Percentiles rank a stretch among this genome's conserved stretches.
Evolutionary conservation across 2,113 vertebrate species (phyloP).

Genomic region (Lepus americanus): DNA sequence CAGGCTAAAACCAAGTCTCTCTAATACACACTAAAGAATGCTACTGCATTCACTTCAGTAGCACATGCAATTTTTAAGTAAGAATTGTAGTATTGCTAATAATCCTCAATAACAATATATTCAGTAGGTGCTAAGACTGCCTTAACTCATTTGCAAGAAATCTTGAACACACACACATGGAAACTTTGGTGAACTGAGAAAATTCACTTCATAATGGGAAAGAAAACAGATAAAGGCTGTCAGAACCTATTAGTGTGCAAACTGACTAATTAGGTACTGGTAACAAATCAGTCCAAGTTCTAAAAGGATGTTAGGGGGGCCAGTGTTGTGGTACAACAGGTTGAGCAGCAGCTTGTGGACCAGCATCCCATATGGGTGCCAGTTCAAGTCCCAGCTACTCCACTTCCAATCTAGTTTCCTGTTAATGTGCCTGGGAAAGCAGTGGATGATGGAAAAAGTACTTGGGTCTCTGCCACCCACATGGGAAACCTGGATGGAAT

Average conservation of each 20-base stretch:
- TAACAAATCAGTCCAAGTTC: constrained; percentile 38
- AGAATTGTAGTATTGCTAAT: neutral
- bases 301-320: neutral
- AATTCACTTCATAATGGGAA: neutral
- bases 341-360: too few relatives aligned
- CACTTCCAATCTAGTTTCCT: too few relatives aligned
- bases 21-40: neutral
- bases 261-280: neutral
- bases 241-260: neutral
- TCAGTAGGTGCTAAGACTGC: neutral
- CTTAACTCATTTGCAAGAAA: neutral
- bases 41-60: neutral
- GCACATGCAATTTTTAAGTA: neutral
- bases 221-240: constrained; percentile 20
- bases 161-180: neutral
- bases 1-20: constrained; percentile 4
- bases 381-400: too few relatives aligned
- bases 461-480: too few relatives aligned
- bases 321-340: too few relatives aligned
- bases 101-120: neutral
- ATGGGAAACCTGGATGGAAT: too few relatives aligned
- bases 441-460: too few relatives aligned
- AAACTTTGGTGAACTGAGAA: neutral
- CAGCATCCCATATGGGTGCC: too few relatives aligned
- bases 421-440: too few relatives aligned